Base-by-base conservation (phyloP, 2,888 invertebrate genomes). In the Rhynchonema sp. region DNA sequence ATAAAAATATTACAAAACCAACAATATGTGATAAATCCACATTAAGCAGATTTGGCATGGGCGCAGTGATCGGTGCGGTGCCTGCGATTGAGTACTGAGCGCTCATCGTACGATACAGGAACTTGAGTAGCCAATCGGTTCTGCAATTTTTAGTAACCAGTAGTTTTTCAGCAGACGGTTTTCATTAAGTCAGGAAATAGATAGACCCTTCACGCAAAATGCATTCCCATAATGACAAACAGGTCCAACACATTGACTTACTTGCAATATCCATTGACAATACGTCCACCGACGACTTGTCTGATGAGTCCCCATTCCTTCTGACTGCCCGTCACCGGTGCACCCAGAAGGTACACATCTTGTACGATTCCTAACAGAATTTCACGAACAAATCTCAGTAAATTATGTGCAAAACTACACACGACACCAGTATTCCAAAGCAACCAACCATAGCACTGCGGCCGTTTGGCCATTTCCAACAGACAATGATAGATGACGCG, bases 261-360 rank as follows among this genome's bases (percentile, higher is more conserved):
- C n/a, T n/a, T n/a, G n/a, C n/a, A 81, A 70, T 81, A 83, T 46
- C 82, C 82, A 72, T 83, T 83, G 63, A 82, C 77, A 63, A 83
- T 77, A 63, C 79, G 76, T 1, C 83, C 83, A 58, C 80, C 78
- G 0, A 83, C 82, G 23, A 83, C 79, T 25, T 53, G 26, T 49
- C 46, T 23, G 26, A 52, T 17, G 23, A n/a, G 52, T 6, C 26
- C 61, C 83, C 83, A 83, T 58, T 79, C 76, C 58, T 74, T 74
- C 22, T 76, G 70, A 62, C 78, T 76, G 23, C 79, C 81, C 1
- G 80, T 76, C 53, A 82, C 81, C 6, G 82, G 82, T 1, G 82
- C 79, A 30, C 83, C 83, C 29, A 83, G 74, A 64, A 83, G 72
- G 55, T 82, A 75, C 1, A 80, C 82, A 70, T 83, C 82, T 67